phyloP scores from a whole-genome alignment of 2,113 vertebrate species.

The Psilopogon haemacephalus region DNA sequence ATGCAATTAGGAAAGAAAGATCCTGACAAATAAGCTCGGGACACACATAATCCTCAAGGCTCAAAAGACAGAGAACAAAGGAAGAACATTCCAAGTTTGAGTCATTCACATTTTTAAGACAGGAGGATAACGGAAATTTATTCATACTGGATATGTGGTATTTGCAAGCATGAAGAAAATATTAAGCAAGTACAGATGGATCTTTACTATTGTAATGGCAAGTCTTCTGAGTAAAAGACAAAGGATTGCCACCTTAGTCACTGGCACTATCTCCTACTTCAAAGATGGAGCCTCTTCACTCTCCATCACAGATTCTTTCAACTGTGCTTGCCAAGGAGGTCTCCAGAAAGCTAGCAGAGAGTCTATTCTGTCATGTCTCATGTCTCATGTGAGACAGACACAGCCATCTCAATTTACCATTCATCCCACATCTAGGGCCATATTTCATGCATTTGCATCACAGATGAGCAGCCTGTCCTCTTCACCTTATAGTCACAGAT shows the following conservation, averaged over 20 bases:
- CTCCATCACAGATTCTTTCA: fast-evolving
- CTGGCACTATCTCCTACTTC: neutral
- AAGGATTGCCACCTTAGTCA: neutral
- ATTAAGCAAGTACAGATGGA: neutral
- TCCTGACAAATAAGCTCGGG: neutral
- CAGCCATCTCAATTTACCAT: neutral
- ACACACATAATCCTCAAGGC: neutral
- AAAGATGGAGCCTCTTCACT: neutral
- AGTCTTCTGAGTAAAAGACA: neutral
- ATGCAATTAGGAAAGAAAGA: neutral
- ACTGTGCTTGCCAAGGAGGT: neutral
- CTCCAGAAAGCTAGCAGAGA: neutral
- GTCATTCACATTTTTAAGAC: neutral
- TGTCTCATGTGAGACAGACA: neutral
- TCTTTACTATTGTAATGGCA: neutral
- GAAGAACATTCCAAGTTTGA: neutral
- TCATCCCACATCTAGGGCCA: neutral
- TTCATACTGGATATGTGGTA: neutral
- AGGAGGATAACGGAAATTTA: neutral
- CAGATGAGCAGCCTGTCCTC: neutral
- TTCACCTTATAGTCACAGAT: neutral
- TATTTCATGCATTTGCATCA: neutral
- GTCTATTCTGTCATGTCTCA: neutral
- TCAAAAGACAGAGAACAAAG: conserved; percentile 21
- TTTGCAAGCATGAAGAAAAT: neutral